phyloP scores from a whole-genome alignment of 2,797 vertebrate species.

The Lophotriccus pileatus region DNA sequence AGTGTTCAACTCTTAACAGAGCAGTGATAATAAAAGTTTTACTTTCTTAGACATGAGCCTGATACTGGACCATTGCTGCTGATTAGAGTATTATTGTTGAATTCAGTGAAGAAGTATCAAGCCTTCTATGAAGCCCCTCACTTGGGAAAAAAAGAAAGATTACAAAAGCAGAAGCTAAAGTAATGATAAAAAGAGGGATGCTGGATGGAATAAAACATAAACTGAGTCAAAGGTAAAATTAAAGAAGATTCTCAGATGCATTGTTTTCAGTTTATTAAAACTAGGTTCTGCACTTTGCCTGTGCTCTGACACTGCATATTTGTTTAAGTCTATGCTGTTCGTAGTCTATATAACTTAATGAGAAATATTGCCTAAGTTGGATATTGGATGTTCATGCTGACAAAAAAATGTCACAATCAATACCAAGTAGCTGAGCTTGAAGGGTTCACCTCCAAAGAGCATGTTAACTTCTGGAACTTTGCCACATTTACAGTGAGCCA shows the following conservation, averaged over 20 bases:
- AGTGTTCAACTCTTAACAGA: neutral
- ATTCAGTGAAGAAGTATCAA: neutral
- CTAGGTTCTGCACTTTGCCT: neutral
- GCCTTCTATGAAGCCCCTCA: neutral
- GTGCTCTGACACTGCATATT: constrained; percentile 17
- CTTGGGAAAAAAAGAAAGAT: neutral
- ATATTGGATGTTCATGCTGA: constrained; percentile 41
- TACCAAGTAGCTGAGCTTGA: neutral
- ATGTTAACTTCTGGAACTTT: constrained; percentile 20
- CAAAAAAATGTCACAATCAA: constrained; percentile 49
- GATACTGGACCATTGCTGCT: neutral
- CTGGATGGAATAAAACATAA: neutral
- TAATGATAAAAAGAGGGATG: neutral
- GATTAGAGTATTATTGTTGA: neutral
- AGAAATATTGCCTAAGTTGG: constrained; percentile 31
- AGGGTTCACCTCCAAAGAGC: constrained; percentile 41
- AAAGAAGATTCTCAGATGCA: neutral
- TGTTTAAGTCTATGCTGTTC: constrained; percentile 14
- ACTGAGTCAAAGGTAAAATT: neutral
- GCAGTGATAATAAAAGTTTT: neutral
- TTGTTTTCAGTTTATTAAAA: constrained; percentile 12
- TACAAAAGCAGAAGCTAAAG: neutral
- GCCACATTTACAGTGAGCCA: neutral
- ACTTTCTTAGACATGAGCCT: neutral
- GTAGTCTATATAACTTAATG: constrained; percentile 11